phyloP scores from a whole-genome alignment of 2,888 invertebrate genomes.

The Merodon equestris region DNA sequence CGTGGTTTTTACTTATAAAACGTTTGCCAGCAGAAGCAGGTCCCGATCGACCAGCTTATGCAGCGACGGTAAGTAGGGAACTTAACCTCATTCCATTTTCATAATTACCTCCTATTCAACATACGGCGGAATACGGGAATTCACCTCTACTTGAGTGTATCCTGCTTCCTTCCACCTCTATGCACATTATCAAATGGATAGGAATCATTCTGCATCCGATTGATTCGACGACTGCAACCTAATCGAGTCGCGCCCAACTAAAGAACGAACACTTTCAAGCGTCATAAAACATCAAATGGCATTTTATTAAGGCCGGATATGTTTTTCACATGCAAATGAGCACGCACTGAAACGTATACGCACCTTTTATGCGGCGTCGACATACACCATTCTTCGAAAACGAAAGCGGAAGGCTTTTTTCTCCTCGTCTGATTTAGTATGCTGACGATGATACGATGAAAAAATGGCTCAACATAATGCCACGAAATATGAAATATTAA shows the following conservation, averaged over 20 bases:
- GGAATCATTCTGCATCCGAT: constrained; percentile 53
- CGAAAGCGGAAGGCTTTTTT: constrained; percentile 26
- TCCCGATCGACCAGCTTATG: no score
- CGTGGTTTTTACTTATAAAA: no score
- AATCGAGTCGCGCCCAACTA: not conserved
- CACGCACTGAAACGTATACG: constrained; percentile 65
- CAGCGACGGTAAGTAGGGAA: no score
- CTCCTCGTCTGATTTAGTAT: constrained; percentile 42
- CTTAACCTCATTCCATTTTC: no score
- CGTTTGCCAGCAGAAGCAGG: no score
- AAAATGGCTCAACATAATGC: constrained; percentile 65
- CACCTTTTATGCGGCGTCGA: constrained; percentile 57
- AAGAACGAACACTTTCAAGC: constrained; percentile 51
- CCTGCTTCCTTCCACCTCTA: constrained; percentile 35
- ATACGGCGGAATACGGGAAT: no score
- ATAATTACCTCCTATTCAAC: no score
- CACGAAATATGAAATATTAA: constrained; percentile 63
- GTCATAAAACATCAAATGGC: constrained; percentile 67
- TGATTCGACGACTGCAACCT: constrained; percentile 23
- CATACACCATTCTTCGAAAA: not conserved
- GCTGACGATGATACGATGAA: constrained; percentile 59
- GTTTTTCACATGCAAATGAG: constrained; percentile 67
- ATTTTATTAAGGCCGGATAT: constrained; percentile 64
- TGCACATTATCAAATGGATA: constrained; percentile 65
- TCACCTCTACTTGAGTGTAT: no score